A percentile compares a stretch with the other conserved stretches of the same genome.
Conservation (phyloP, 2,888 invertebrate genomes). For the Pyrgus malvae region DNA sequence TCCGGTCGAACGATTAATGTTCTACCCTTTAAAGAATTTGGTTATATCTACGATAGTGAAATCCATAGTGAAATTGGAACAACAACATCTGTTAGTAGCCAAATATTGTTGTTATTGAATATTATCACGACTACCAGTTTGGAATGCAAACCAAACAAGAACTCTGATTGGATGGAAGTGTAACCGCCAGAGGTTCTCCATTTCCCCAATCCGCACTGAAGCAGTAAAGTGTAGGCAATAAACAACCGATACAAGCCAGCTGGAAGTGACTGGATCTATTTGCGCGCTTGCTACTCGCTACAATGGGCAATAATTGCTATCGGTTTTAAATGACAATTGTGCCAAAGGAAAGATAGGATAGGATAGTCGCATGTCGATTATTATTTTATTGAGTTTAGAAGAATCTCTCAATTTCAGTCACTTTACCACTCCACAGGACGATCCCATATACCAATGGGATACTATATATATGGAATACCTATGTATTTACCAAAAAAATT, state of each 20-base stretch:
- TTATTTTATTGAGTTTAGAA: no score
- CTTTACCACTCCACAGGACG: no score
- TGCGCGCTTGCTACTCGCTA: slow-evolving; percentile 10
- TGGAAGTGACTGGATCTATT: slow-evolving; percentile 13
- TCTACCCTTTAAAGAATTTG: no score
- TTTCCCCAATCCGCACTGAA: slow-evolving; percentile 45
- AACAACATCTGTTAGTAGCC: slow-evolving; percentile 2
- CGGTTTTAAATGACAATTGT: no score
- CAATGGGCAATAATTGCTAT: slow-evolving; percentile 1
- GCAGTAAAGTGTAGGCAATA: slow-evolving; percentile 47
- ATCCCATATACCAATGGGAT: no score
- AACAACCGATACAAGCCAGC: slow-evolving; percentile 16
- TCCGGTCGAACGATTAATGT: no score
- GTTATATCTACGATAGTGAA: no score
- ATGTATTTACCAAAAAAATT: no score
- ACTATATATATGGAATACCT: no score
- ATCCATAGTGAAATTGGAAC: background rate
- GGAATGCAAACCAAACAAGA: slow-evolving; percentile 33
- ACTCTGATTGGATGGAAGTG: slow-evolving; percentile 35
- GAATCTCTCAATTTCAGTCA: no score
- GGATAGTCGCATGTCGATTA: no score
- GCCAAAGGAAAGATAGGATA: no score
- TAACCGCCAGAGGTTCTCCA: slow-evolving; percentile 35
- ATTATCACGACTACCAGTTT: slow-evolving; percentile 14
- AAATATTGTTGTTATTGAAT: slow-evolving; percentile 8